Evolutionary conservation across 37 sponge, comb jelly and placozoan species (phyloP).

Genomic region (Agelas oroides): DNA sequence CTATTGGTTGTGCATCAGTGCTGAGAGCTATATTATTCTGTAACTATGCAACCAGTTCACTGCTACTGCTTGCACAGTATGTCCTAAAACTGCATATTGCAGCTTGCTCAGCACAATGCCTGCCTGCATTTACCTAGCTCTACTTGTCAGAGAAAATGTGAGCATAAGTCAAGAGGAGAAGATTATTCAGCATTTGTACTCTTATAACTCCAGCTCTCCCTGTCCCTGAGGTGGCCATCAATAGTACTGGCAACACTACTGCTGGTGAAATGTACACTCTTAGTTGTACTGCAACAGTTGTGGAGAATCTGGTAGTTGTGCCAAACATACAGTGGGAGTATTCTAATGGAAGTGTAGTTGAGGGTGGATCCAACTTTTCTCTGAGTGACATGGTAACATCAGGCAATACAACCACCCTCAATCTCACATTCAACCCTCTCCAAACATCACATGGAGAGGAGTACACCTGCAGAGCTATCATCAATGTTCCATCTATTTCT

Average conservation of each 20-base stretch:
- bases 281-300: slow-evolving; percentile 19
- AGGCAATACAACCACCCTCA: not conserved
- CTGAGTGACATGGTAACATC: too few relatives aligned
- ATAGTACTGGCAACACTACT: not conserved
- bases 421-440: slow-evolving; percentile 23
- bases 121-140: too few relatives aligned
- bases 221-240: slow-evolving; percentile 18
- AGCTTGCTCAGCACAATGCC: too few relatives aligned
- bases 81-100: too few relatives aligned
- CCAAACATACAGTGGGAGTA: slow-evolving; percentile 35
- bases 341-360: not conserved
- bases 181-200: too few relatives aligned
- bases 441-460: slow-evolving; percentile 44
- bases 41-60: too few relatives aligned
- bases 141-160: too few relatives aligned
- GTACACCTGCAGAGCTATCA: slow-evolving; percentile 41
- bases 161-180: too few relatives aligned
- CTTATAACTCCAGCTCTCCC: slow-evolving; percentile 21
- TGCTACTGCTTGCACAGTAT: too few relatives aligned
- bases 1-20: too few relatives aligned
- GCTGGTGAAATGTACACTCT: slow-evolving; percentile 45
- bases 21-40: too few relatives aligned
- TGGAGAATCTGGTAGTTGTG: not conserved
- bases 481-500: not conserved
- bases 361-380: too few relatives aligned